A percentile compares a stretch with the other conserved stretches of the same genome.
These are phyloP conservation scores for Euzetes globulus DNA, from an alignment of 2,888 invertebrate genomes.

Conservation along the genomic window DNA sequence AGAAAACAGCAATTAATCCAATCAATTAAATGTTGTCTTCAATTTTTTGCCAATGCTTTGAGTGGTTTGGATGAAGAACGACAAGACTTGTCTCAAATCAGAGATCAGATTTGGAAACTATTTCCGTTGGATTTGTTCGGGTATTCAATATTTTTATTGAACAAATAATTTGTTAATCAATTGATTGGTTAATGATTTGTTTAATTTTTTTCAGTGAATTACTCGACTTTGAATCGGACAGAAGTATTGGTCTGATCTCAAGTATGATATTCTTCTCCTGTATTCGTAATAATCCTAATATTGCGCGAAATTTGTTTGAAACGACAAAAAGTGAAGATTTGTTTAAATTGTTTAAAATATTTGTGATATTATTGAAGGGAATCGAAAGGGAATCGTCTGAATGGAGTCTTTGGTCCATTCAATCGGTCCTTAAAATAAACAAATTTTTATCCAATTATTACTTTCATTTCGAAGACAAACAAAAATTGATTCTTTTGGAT, in stretches of 20 bases:
- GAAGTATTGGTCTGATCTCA: neutral
- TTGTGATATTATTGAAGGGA: neutral
- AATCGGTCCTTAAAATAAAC: neutral
- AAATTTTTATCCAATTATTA: slow-evolving; percentile 14
- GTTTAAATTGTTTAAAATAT: slow-evolving; percentile 18
- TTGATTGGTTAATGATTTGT: neutral
- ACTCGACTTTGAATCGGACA: neutral
- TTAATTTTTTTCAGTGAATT: neutral
- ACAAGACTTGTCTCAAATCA: neutral
- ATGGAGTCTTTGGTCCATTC: slow-evolving; percentile 30
- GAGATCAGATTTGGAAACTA: neutral
- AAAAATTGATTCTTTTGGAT: slow-evolving; percentile 29
- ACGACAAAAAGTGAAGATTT: slow-evolving; percentile 8
- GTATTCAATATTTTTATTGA: neutral
- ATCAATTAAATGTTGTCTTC: slow-evolving; percentile 23
- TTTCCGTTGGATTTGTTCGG: slow-evolving; percentile 25
- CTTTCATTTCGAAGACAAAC: neutral
- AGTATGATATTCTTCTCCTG: slow-evolving; percentile 22
- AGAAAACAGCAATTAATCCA: slow-evolving; percentile 3
- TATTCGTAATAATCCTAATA: neutral
- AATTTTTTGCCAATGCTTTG: slow-evolving; percentile 1
- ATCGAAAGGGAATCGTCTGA: slow-evolving; percentile 24
- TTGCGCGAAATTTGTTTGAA: neutral
- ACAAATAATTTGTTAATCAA: neutral
- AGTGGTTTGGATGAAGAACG: slow-evolving; percentile 5